phyloP scores from a whole-genome alignment of 2,888 invertebrate species.

The Epistrophe eligans region DNA sequence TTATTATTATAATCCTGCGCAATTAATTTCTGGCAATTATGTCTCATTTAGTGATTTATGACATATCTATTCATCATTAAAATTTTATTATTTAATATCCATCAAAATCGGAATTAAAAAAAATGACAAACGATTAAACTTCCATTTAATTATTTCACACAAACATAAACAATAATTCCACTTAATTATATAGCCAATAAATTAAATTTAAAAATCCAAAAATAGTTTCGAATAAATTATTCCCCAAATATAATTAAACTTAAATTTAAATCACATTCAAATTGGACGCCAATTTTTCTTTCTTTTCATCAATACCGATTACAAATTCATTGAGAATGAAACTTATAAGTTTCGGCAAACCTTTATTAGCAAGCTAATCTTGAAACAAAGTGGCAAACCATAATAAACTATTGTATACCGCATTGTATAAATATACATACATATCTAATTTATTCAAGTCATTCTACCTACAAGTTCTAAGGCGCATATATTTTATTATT shows the following conservation, averaged over 20 bases:
- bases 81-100: no score
- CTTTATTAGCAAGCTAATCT: neutral
- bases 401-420: no score
- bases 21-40: neutral
- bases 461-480: neutral
- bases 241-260: constrained; percentile 1
- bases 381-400: constrained; percentile 9
- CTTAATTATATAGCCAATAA: neutral
- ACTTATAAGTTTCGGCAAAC: neutral
- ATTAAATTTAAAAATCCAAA: neutral
- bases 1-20: no score
- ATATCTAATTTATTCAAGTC: constrained; percentile 20
- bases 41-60: neutral
- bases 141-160: neutral
- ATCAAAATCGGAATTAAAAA: neutral
- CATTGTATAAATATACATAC: neutral
- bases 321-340: neutral
- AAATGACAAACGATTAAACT: neutral
- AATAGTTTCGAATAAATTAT: constrained; percentile 1
- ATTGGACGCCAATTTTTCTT: constrained; percentile 21
- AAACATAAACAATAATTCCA: neutral
- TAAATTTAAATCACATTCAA: constrained; percentile 22
- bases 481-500: constrained; percentile 11
- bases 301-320: neutral
- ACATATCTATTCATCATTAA: no score